Evolutionary conservation across 2,113 vertebrate genomes (phyloP).

Genomic region (Xiphophorus hellerii): DNA sequence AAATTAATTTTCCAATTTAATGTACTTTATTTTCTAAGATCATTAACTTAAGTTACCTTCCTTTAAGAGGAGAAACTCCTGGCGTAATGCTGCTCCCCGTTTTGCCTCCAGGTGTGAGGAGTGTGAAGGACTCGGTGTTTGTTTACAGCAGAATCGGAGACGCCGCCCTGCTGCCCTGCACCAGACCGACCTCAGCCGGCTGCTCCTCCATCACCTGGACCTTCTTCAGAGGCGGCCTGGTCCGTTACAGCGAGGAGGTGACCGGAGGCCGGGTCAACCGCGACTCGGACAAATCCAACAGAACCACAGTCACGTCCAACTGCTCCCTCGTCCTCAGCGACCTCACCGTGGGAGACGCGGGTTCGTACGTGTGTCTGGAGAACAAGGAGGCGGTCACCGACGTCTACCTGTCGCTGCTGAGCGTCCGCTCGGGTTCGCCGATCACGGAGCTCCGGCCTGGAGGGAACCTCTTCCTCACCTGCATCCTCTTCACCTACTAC

Average conservation of each 20-base stretch:
- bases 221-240: slow-evolving; percentile 13
- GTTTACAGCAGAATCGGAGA: slow-evolving; percentile 30
- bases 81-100: background rate
- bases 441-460: slow-evolving; percentile 38
- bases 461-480: slow-evolving; percentile 29
- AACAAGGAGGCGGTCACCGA: accelerated
- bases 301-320: slow-evolving; percentile 19
- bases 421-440: background rate
- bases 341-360: slow-evolving; percentile 25
- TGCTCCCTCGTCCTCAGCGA: slow-evolving; percentile 30
- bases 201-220: slow-evolving; percentile 51
- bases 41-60: too few relatives aligned
- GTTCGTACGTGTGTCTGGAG: slow-evolving; percentile 35
- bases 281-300: slow-evolving; percentile 8
- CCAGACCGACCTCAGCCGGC: background rate
- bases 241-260: background rate
- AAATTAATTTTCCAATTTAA: too few relatives aligned
- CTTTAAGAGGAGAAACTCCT: background rate
- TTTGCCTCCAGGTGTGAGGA: slow-evolving; percentile 12
- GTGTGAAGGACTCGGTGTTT: background rate
- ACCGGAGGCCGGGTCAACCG: accelerated
- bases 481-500: slow-evolving; percentile 46
- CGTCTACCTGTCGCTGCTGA: slow-evolving; percentile 54
- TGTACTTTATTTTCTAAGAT: too few relatives aligned
- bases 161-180: slow-evolving; percentile 9